Percentiles rank a stretch among this genome's conserved stretches.
Evolutionary conservation across 92 coral and sea anemone genomes (phyloP).

Genomic region (Zoanthus solanderi): DNA sequence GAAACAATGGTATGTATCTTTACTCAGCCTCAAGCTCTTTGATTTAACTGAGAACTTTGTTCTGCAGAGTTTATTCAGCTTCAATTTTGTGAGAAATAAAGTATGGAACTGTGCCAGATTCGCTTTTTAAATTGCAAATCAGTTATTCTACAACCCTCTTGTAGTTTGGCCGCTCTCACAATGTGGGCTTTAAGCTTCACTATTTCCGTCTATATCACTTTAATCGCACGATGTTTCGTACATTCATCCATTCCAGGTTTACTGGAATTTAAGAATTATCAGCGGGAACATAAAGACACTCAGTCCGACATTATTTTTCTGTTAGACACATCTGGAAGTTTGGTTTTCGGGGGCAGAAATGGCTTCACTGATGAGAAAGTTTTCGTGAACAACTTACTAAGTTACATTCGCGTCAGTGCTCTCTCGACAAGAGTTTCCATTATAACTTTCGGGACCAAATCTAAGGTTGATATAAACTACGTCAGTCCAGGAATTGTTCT

Average conservation of each 20-base stretch:
- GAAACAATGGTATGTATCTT: not conserved
- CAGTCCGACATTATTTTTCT: constrained; percentile 90
- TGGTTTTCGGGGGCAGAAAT: constrained; percentile 67
- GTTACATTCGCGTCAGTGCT: constrained; percentile 76
- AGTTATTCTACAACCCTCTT: not conserved
- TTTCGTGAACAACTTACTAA: constrained; percentile 84
- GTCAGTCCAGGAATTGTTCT: constrained; percentile 52
- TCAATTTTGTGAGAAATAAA: constrained; percentile 17
- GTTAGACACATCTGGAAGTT: constrained; percentile 92
- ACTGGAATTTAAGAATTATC: constrained; percentile 72
- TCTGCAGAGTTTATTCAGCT: constrained; percentile 12
- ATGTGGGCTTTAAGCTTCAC: not conserved
- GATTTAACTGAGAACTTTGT: not conserved
- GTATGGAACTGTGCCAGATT: constrained; percentile 3
- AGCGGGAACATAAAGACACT: constrained; percentile 78
- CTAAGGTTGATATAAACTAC: constrained; percentile 91
- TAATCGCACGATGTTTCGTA: not conserved
- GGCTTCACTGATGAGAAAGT: constrained; percentile 95
- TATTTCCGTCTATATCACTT: not conserved
- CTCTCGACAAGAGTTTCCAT: constrained; percentile 89
- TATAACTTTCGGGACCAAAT: constrained; percentile 81
- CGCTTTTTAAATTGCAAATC: not conserved
- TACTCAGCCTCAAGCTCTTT: constrained; percentile 22
- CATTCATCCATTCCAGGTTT: constrained; percentile 64
- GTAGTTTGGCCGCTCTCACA: not conserved